Percentiles rank a stretch among this genome's conserved stretches.
Evolutionary conservation across 1,140 invertebrate species (phyloP).

Genomic region (Hormaphis cornu): DNA sequence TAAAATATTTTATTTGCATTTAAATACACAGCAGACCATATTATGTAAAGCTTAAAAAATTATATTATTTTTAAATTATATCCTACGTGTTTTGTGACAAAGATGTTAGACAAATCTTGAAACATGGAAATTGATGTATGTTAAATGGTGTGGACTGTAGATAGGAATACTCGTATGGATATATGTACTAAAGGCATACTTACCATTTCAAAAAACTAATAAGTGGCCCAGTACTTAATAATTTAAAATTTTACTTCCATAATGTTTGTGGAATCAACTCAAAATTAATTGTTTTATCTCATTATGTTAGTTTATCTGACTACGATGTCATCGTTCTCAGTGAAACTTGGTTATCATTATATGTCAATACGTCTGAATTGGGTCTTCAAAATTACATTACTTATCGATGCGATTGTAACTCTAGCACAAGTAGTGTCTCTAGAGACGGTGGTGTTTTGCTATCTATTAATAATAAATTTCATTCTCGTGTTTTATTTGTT

Average conservation of each 20-base stretch:
- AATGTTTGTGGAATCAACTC: neutral
- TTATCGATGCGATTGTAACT: neutral
- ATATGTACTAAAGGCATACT: neutral
- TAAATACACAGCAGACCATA: too few species aligned
- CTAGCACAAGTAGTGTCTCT: neutral
- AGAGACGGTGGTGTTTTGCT: neutral
- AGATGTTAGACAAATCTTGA: too few species aligned
- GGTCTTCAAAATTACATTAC: neutral
- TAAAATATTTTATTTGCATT: too few species aligned
- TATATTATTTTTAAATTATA: too few species aligned
- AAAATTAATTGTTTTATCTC: neutral
- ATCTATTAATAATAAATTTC: neutral
- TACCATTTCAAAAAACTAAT: slow-evolving; percentile 6
- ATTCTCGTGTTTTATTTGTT: neutral
- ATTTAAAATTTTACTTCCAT: neutral
- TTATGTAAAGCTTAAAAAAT: too few species aligned
- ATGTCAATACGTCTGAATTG: neutral
- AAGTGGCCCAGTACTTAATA: neutral
- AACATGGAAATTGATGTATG: too few species aligned
- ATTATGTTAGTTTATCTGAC: neutral
- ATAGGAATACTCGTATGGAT: too few species aligned
- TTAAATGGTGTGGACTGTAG: too few species aligned
- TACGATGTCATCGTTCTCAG: neutral
- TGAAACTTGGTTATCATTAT: neutral
- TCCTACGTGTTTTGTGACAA: too few species aligned